These are phyloP conservation scores for Melanostoma mellinum DNA, from an alignment of 2,888 invertebrate genomes.

Conservation along the genomic window DNA sequence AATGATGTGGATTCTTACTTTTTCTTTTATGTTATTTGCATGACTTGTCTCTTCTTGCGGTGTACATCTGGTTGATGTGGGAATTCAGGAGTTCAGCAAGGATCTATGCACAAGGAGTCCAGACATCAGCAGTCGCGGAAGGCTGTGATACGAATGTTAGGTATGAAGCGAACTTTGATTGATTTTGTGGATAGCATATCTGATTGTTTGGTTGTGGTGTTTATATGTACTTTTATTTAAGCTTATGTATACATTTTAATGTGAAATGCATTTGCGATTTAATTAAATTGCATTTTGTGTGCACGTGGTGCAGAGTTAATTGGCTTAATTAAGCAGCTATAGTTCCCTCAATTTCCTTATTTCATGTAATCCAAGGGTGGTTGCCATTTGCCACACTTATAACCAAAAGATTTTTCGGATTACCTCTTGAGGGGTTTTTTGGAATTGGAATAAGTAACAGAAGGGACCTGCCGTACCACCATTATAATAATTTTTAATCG, in stretches of 20 bases:
- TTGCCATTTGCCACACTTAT: no score
- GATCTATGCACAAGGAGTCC: slow-evolving; percentile 88
- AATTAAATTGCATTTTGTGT: slow-evolving; percentile 18
- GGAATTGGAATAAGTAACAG: no score
- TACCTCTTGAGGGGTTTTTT: no score
- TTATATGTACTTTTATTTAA: no score
- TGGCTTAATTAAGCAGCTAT: slow-evolving; percentile 20
- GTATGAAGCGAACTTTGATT: slow-evolving; percentile 82
- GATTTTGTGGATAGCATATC: neutral
- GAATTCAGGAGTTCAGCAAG: slow-evolving; percentile 82
- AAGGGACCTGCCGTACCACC: no score
- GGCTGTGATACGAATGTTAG: slow-evolving; percentile 90
- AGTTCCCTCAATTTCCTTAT: neutral
- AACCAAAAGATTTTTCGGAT: no score
- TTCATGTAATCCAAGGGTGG: neutral
- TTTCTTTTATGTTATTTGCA: slow-evolving; percentile 24
- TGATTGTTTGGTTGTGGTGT: neutral
- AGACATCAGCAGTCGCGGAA: slow-evolving; percentile 88
- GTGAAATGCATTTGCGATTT: slow-evolving; percentile 42
- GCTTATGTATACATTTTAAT: neutral
- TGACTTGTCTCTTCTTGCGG: slow-evolving; percentile 7
- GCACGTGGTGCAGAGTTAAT: slow-evolving; percentile 6
- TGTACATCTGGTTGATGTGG: slow-evolving; percentile 6
- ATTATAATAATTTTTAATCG: no score
- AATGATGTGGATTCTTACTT: slow-evolving; percentile 15